Conservation (phyloP, 2,888 invertebrate species). For the Atherix ibis region DNA sequence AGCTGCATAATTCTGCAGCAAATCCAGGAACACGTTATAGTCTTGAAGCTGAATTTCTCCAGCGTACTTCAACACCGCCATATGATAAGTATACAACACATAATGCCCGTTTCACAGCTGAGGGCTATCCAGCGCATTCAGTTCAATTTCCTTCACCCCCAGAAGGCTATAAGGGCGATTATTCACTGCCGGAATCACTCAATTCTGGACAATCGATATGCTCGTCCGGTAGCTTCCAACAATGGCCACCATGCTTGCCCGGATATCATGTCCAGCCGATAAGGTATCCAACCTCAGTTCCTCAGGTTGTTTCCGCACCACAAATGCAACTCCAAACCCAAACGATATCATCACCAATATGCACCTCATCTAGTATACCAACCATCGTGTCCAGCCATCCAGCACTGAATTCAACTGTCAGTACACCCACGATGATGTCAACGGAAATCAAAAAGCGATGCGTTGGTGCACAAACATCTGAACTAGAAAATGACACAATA, state of each 20-base stretch:
- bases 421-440: slow-evolving; percentile 25
- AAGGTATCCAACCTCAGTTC: slow-evolving; percentile 19
- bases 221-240: slow-evolving; percentile 33
- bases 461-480: slow-evolving; percentile 43
- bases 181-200: slow-evolving; percentile 29
- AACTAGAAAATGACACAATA: slow-evolving; percentile 33
- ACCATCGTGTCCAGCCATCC: slow-evolving; percentile 31
- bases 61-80: slow-evolving; percentile 34
- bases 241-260: slow-evolving; percentile 39
- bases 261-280: slow-evolving; percentile 31
- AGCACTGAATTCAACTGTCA: slow-evolving; percentile 13
- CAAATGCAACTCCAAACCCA: slow-evolving; percentile 12
- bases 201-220: slow-evolving; percentile 9
- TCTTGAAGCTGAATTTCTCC: slow-evolving; percentile 48
- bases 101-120: slow-evolving; percentile 58
- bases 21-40: slow-evolving; percentile 41
- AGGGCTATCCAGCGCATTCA: slow-evolving; percentile 52
- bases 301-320: slow-evolving; percentile 10
- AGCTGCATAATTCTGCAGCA: slow-evolving; percentile 33
- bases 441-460: slow-evolving; percentile 34
- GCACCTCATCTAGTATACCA: slow-evolving; percentile 9
- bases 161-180: slow-evolving; percentile 49
- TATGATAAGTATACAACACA: slow-evolving; percentile 37
- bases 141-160: slow-evolving; percentile 51
- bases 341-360: slow-evolving; percentile 4